phyloP scores from a whole-genome alignment of 2,888 invertebrate species.

The Nemurella pictetii region DNA sequence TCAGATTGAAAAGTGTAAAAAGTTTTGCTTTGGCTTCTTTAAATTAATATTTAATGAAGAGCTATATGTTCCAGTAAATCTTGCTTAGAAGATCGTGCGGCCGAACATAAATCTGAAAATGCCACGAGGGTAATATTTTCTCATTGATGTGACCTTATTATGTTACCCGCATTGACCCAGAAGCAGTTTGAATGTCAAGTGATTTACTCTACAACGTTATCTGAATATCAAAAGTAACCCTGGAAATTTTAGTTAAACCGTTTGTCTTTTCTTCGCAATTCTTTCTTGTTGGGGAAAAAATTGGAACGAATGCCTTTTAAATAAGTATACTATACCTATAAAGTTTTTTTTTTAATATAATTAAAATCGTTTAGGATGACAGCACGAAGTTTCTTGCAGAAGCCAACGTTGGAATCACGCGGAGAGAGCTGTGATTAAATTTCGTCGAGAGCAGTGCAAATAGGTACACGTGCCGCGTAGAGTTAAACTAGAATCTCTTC shows the following conservation, averaged over 20 bases:
- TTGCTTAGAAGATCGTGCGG: background rate
- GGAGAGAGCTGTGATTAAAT: background rate
- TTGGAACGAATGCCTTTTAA: too few relatives aligned
- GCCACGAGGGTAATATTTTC: background rate
- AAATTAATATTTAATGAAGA: conserved; percentile 31
- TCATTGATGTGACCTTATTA: background rate
- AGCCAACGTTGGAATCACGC: too few relatives aligned
- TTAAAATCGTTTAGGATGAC: too few relatives aligned
- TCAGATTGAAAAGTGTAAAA: conserved; percentile 12
- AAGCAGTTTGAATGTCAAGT: background rate
- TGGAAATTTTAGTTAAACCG: too few relatives aligned
- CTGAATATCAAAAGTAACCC: background rate
- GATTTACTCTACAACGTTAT: background rate
- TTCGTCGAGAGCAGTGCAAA: background rate
- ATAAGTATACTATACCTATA: too few relatives aligned
- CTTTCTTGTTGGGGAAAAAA: too few relatives aligned
- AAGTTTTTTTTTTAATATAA: too few relatives aligned
- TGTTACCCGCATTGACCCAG: background rate
- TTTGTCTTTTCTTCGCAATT: too few relatives aligned
- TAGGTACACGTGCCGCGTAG: background rate
- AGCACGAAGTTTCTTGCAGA: too few relatives aligned
- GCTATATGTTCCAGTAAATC: background rate
- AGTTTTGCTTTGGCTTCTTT: conserved; percentile 13
- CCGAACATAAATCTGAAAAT: background rate
- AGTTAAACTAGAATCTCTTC: too few relatives aligned